A percentile compares a stretch with the other conserved stretches of the same genome.
These are phyloP conservation scores for Sminthurinus signatus DNA, from an alignment of 1,140 invertebrate species.

Conservation along the genomic window DNA sequence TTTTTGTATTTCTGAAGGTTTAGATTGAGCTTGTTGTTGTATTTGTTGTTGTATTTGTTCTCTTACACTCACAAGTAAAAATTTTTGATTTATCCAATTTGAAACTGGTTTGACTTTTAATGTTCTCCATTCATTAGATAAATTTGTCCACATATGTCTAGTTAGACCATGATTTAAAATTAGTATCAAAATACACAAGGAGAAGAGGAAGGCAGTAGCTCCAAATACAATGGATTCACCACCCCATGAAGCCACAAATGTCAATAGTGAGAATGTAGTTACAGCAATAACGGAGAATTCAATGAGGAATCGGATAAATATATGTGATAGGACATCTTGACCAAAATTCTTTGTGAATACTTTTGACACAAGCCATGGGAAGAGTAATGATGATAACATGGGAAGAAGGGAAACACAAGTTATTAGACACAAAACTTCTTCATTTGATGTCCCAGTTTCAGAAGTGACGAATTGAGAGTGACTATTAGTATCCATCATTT, in stretches of 20 bases:
- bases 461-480: slow-evolving; percentile 39
- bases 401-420: slow-evolving; percentile 27
- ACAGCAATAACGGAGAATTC: slow-evolving; percentile 31
- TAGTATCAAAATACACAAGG: slow-evolving; percentile 17
- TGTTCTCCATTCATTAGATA: slow-evolving; percentile 10
- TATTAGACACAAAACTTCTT: slow-evolving; percentile 28
- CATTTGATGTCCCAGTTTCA: slow-evolving; percentile 25
- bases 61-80: background rate
- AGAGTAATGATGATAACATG: slow-evolving; percentile 19
- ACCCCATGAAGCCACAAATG: background rate
- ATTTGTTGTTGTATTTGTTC: background rate
- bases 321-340: background rate
- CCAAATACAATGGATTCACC: background rate
- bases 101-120: slow-evolving; percentile 17
- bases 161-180: slow-evolving; percentile 30
- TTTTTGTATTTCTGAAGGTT: background rate
- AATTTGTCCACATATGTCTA: slow-evolving; percentile 18
- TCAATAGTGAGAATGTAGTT: background rate
- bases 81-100: slow-evolving; percentile 12
- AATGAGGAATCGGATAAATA: slow-evolving; percentile 22
- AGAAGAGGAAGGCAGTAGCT: background rate
- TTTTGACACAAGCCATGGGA: slow-evolving; percentile 34
- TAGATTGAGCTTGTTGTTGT: background rate
- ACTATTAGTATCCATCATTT: no score
- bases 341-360: background rate